Percentiles rank a stretch among this genome's conserved stretches.
Conservation (phyloP, 1,140 invertebrate genomes). For the Caenorhabditis tropicalis region DNA sequence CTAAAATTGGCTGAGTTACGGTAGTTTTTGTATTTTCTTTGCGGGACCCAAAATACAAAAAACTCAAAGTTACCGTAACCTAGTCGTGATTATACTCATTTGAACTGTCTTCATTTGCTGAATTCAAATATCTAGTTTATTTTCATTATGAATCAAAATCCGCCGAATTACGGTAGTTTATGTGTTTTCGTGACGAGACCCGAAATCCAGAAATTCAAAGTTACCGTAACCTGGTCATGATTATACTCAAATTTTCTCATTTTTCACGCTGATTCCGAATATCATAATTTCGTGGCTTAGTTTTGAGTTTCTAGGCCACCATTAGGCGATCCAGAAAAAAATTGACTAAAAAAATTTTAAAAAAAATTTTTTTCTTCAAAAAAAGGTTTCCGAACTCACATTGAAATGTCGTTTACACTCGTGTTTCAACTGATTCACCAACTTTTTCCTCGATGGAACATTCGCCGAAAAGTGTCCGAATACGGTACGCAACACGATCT, state of each 20-base stretch:
- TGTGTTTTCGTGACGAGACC: too few species aligned
- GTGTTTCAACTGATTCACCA: slow-evolving; percentile 50
- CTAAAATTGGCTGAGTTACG: too few species aligned
- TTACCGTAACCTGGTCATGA: background rate
- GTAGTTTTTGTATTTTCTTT: too few species aligned
- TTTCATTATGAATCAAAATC: background rate
- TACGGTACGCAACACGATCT: slow-evolving; percentile 47
- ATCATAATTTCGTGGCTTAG: background rate
- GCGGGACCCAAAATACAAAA: too few species aligned
- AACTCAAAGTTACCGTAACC: too few species aligned
- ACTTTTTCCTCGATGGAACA: slow-evolving; percentile 30
- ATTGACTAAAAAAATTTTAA: background rate
- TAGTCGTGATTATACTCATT: too few species aligned
- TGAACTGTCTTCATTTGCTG: too few species aligned
- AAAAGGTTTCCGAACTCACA: background rate
- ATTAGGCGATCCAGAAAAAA: too few species aligned
- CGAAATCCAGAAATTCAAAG: too few species aligned
- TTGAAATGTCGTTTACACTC: slow-evolving; percentile 51
- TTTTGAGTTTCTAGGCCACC: too few species aligned
- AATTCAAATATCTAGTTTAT: background rate
- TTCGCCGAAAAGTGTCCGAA: slow-evolving; percentile 49
- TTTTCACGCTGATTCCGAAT: background rate
- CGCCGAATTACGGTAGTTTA: too few species aligned
- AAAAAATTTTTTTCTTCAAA: too few species aligned
- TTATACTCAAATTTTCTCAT: background rate